phyloP scores from a whole-genome alignment of 2,888 invertebrate genomes.

The Drosophila mercatorum region DNA sequence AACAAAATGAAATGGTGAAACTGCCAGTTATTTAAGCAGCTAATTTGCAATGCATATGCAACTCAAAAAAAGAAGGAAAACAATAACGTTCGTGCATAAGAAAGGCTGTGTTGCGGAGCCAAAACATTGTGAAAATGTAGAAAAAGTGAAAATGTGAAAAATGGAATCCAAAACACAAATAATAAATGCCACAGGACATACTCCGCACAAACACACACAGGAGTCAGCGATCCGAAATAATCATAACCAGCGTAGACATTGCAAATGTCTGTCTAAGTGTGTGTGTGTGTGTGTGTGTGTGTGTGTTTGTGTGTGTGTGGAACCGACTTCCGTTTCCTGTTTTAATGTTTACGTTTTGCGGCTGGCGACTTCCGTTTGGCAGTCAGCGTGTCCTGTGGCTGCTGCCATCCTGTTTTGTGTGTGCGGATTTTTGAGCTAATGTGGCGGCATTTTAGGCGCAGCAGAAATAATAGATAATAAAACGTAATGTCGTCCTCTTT shows the following conservation, averaged over 20 bases:
- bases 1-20: conserved; percentile 22
- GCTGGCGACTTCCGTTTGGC: conserved; percentile 56
- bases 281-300: conserved; percentile 20
- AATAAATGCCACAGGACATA: conserved; percentile 48
- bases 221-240: conserved; percentile 62
- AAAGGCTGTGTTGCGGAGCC: conserved; percentile 48
- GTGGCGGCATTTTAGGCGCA: conserved; percentile 73
- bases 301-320: conserved; percentile 51
- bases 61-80: background rate
- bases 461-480: conserved; percentile 76
- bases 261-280: conserved; percentile 37
- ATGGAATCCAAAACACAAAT: conserved; percentile 39
- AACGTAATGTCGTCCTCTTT: conserved; percentile 76
- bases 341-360: conserved; percentile 77
- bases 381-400: conserved; percentile 36
- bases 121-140: conserved; percentile 38
- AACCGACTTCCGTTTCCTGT: conserved; percentile 75
- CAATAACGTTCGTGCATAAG: conserved; percentile 60
- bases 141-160: conserved; percentile 28
- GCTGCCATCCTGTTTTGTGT: conserved; percentile 15
- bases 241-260: conserved; percentile 73
- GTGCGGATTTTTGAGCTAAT: conserved; percentile 70
- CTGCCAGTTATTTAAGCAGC: conserved; percentile 28
- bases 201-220: conserved; percentile 16
- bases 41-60: conserved; percentile 58